Base-by-base conservation (phyloP, 2,113 vertebrate genomes). In the Narcine bancroftii region DNA sequence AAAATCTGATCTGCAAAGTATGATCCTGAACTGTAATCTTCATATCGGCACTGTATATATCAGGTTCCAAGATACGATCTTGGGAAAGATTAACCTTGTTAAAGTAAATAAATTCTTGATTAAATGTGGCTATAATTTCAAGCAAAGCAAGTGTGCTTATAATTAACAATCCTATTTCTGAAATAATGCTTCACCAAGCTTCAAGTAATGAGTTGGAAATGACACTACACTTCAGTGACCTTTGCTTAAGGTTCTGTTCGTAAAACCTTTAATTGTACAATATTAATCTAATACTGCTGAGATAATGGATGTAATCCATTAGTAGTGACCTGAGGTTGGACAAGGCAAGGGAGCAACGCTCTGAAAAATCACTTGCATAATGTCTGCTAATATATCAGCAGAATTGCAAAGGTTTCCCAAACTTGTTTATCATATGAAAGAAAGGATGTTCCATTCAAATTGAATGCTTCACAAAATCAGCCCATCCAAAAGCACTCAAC, bases 161-260 rank as follows among this genome's bases (percentile, higher is more conserved):
- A 71, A 91, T 91, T 91, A 91, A 91, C 42, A 69, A 91, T 47
- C 26, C 65, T 47, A 9, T 45, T 66, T 11, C 29, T 69, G 65
- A 29, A 71, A 47, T 45, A 91, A 66, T 69, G 39, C 89, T 45
- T 6, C 39, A 69, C 42, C 42, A 42, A 71, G 39, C 24, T 29
- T 91, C 29, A 29, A 91, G 65, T 71, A 71, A 91, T 91, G 39
- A 69, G 69, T 69, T 91, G 39, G 42, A 91, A 91, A 71, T 91
- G 39, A 91, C 65, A 91, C 42, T 29, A 65, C 39, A 69, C 63
- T 91, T 39, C 29, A 91, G 65, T 91, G 65, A 91, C 39, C 39
- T 71, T 33, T 91, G 89, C 89, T 91, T 26, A 91, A 91, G 89
- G 89, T 66, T 69, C 42, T 91, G 63, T 69, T 91, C 63, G 71